Conservation (phyloP, 2,888 invertebrate species). For the Trisateles emortualis region DNA sequence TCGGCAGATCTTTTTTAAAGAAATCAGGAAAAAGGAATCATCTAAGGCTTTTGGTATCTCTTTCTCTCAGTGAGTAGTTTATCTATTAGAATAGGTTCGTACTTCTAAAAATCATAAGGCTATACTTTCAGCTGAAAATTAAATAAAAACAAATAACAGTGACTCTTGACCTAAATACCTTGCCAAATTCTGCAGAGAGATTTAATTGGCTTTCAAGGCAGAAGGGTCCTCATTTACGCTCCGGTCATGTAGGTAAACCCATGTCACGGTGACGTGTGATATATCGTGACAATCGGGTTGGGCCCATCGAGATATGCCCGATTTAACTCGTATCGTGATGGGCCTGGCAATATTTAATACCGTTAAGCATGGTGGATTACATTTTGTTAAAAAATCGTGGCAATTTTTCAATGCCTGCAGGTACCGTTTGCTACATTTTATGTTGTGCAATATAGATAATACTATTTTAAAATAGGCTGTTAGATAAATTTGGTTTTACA, state of each 20-base stretch:
- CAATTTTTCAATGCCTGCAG: not conserved
- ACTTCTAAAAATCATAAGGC: too few relatives aligned
- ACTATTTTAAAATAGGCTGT: not conserved
- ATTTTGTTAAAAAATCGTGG: not conserved
- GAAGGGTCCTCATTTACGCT: not conserved
- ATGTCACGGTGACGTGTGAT: conserved; percentile 4
- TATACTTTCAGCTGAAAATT: too few relatives aligned
- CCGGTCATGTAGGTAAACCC: not conserved
- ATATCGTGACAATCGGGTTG: not conserved
- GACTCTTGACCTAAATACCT: too few relatives aligned
- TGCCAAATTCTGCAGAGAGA: too few relatives aligned
- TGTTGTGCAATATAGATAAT: not conserved
- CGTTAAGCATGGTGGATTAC: not conserved
- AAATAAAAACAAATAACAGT: not conserved
- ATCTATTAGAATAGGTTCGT: too few relatives aligned
- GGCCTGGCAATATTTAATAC: not conserved
- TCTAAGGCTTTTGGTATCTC: too few relatives aligned
- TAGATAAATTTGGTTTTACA: not conserved
- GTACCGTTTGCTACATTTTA: not conserved
- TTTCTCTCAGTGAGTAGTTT: too few relatives aligned
- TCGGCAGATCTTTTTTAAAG: too few relatives aligned
- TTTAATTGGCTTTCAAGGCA: not conserved
- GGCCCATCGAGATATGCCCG: not conserved
- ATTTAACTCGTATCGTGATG: not conserved
- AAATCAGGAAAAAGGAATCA: too few relatives aligned